Base-by-base conservation (phyloP, 2,888 invertebrate genomes). In the Leucoptera coffeella region DNA sequence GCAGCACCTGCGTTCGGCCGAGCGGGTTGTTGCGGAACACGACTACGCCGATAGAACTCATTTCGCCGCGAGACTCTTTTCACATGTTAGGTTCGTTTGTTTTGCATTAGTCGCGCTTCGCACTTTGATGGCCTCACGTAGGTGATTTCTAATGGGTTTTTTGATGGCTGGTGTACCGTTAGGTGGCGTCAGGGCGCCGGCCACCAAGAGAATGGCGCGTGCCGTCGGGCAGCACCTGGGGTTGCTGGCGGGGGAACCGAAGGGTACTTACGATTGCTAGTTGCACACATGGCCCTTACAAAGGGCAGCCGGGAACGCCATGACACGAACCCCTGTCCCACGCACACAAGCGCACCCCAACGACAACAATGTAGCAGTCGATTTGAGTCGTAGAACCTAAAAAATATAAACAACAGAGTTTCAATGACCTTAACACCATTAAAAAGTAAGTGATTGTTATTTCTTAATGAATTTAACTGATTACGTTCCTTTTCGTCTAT, bases 1-100 rank as follows among this genome's bases (percentile, higher is more conserved):
- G 78, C 38, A 80, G 73, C 59, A 80, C 74, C 72, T 78, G 78
- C 60, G 74, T 50, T 45, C 76, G 76, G 45, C 59, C 59, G 40
- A 73, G 59, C 37, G 69, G 60, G 37, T 74, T 69, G 56, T 74
- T 74, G 56, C 76, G 74, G 58, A 71, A 73, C 43, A 74, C 72
- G 34, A 76, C 75, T 34, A 75, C 73, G 47, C 74, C 73, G 39
- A 77, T 60, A 35, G 76, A 69, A 46, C 72, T 73, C 74, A 73
- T 74, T 56, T 56, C 52, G 17, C 9, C 9, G 9, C 9, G 6
- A 45, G 32, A 35, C 40, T 29, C 39, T 44, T 58, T 55, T 58
- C 45, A 57, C 67, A 67, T 64, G 50, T 56, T 57, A 45, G 32
- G 12, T 41, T 38, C 58, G 46, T 54, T 57, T 54, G 42, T 36